Evolutionary conservation across 2,113 vertebrate genomes (phyloP), one percentile per base, ranked within the genome.

Genomic region (Ammodytes marinus): DNA sequence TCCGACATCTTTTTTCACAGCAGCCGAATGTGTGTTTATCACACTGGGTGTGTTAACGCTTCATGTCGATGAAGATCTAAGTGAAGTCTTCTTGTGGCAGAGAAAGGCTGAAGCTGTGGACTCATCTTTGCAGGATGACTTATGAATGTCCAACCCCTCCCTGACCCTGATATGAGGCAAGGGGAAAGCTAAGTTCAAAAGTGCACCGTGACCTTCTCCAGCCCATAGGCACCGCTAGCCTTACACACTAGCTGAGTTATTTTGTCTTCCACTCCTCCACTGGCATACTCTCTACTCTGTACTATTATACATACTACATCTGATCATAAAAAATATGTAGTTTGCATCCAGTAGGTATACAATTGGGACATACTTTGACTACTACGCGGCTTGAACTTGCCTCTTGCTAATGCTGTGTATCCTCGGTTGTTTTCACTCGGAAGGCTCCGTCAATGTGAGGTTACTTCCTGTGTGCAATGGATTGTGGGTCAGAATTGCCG

Each of bases 121-220:
- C 53, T 85, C 52, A 77, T 83, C 80, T 85, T 86, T 57, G 82
- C 66, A 79, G 88, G 88, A 80, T 69, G 57, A 68, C 68, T 58
- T 82, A 88, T 77, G 74, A 79, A 85, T 92, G 88, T 77, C 74
- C 43, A 80, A 64, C 65, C 46, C 43, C 60, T 72, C 53, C 70
- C 53, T 60, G 53, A 27, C 54, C 6, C 27, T 50, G 50, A 55
- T 54, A 60, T 46, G 15, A 50, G 45, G 35, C 7, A 39, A 27
- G 27, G 55, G 50, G 70, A 68, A 82, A 64, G 42, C 75, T 9
- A 27, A 91, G 94, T 94, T 95, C 85, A 95, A 92, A 93, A 94
- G 94, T 91, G 85, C 89, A 90, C 27, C 0, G 49, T 90, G 89
- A 93, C 91, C 91, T 92, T 85, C 83, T 73, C 69, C n/a, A 82